These are phyloP conservation scores for Tigriopus japonicus DNA, from an alignment of 1,140 invertebrate species.

Conservation along the genomic window DNA sequence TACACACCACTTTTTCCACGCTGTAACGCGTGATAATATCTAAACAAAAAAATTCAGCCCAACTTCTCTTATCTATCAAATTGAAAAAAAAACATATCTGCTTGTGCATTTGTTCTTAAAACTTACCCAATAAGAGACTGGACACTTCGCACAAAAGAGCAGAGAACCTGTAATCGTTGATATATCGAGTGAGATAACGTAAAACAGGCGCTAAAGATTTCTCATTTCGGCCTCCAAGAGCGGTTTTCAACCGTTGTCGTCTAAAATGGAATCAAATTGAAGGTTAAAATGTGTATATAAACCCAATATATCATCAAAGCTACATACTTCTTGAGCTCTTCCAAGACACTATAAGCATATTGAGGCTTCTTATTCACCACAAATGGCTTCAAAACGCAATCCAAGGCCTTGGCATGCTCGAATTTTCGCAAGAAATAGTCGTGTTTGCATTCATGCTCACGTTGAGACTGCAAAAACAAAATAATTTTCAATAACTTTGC, in stretches of 20 bases:
- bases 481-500: no score
- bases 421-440: constrained; percentile 58
- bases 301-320: no score
- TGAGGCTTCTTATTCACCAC: constrained; percentile 45
- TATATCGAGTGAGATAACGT: neutral
- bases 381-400: constrained; percentile 41
- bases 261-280: no score
- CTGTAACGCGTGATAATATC: no score
- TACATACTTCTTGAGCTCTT: constrained; percentile 46
- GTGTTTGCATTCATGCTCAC: constrained; percentile 21
- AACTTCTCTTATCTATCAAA: no score
- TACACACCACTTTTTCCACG: no score
- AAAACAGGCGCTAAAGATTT: neutral
- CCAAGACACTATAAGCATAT: constrained; percentile 51
- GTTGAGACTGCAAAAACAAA: no score
- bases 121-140: neutral
- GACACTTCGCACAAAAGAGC: neutral
- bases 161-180: neutral
- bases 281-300: no score
- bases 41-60: no score
- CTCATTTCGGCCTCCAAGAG: constrained; percentile 15
- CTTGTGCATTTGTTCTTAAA: no score
- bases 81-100: no score
- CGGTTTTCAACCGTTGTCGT: constrained; percentile 16
- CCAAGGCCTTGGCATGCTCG: constrained; percentile 57